A percentile compares a stretch with the other conserved stretches of the same genome.
These are phyloP conservation scores for Lophius americanus DNA, from an alignment of 2,797 vertebrate species.

Conservation along the genomic window DNA sequence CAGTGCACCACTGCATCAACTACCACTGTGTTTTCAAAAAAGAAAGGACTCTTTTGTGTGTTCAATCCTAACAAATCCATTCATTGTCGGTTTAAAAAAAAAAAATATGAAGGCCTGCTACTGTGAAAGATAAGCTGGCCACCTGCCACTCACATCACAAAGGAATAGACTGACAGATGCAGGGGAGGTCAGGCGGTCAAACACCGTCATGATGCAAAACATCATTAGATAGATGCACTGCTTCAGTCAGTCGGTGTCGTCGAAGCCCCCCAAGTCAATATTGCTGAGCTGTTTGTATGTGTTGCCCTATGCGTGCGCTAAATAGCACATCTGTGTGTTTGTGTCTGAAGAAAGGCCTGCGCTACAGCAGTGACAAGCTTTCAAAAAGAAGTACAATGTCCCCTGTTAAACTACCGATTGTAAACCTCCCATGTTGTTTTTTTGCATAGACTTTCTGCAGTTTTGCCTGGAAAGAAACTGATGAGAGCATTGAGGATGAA, in stretches of 20 bases:
- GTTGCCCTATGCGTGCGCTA: slow-evolving; percentile 27
- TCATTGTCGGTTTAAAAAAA: slow-evolving; percentile 45
- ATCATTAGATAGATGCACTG: slow-evolving; percentile 54
- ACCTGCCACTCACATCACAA: slow-evolving; percentile 75
- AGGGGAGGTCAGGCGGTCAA: slow-evolving; percentile 74
- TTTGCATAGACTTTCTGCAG: too few species aligned
- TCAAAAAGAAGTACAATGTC: background rate
- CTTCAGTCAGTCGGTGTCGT: slow-evolving; percentile 29
- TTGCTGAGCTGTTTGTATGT: slow-evolving; percentile 19
- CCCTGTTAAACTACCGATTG: too few species aligned
- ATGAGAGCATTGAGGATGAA: too few species aligned
- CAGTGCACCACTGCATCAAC: background rate
- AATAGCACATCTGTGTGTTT: slow-evolving; percentile 14
- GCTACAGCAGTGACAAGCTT: background rate
- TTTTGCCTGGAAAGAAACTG: too few species aligned
- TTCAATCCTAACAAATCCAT: slow-evolving; percentile 43
- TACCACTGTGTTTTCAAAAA: slow-evolving; percentile 23
- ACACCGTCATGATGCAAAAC: slow-evolving; percentile 65
- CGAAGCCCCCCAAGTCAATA: slow-evolving; percentile 19
- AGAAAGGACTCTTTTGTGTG: slow-evolving; percentile 28
- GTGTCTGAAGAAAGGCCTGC: background rate
- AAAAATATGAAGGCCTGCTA: slow-evolving; percentile 51
- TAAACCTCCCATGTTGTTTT: too few species aligned
- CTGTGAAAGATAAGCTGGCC: slow-evolving; percentile 61
- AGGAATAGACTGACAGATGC: slow-evolving; percentile 73